Evolutionary conservation across 2,797 vertebrate species (phyloP).

Genomic region (Cyclura pinguis): DNA sequence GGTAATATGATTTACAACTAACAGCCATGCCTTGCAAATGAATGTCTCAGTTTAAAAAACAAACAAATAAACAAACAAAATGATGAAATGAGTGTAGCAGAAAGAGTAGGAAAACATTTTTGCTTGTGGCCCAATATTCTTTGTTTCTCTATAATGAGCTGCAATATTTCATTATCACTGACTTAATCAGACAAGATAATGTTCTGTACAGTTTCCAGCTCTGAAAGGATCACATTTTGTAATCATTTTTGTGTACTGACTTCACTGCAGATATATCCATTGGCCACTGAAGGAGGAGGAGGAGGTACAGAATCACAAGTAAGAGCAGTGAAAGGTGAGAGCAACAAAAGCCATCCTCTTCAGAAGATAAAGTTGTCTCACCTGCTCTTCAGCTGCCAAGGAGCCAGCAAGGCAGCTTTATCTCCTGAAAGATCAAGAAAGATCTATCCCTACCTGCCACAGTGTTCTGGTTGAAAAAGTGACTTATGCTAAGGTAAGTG

Average conservation of each 20-base stretch:
- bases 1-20: not conserved
- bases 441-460: no score
- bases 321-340: no score
- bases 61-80: not conserved
- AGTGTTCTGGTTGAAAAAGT: no score
- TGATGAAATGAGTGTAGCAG: constrained; percentile 28
- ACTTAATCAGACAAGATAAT: constrained; percentile 69
- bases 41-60: constrained; percentile 42
- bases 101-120: not conserved
- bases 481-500: no score
- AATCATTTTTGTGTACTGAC: not conserved
- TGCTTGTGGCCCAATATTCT: constrained; percentile 38
- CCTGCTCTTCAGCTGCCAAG: no score
- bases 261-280: not conserved
- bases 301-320: no score
- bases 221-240: constrained; percentile 55
- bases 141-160: constrained; percentile 57
- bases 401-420: no score
- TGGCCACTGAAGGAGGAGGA: not conserved
- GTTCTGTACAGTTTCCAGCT: constrained; percentile 36
- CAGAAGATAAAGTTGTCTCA: no score
- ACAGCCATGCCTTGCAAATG: constrained; percentile 5
- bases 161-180: constrained; percentile 63
- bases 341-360: no score
- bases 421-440: no score